phyloP scores from a whole-genome alignment of 2,797 vertebrate genomes.

The Garrulus glandarius region DNA sequence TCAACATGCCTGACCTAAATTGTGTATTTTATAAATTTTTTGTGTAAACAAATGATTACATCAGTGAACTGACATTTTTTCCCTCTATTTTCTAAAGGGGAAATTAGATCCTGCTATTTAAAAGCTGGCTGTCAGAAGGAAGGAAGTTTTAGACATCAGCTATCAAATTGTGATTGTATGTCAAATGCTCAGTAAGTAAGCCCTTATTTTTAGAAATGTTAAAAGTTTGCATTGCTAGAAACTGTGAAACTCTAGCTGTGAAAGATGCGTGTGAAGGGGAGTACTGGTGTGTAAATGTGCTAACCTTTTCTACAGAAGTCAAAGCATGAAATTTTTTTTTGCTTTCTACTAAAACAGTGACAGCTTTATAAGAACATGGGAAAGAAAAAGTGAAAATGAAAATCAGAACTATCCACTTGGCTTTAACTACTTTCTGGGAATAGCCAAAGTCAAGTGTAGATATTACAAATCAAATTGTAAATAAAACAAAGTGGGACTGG shows the following conservation, averaged over 20 bases:
- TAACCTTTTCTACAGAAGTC: not conserved
- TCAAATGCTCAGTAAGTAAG: conserved; percentile 75
- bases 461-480: not conserved
- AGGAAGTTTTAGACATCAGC: conserved; percentile 56
- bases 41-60: not conserved
- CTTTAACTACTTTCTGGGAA: not conserved
- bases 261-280: not conserved
- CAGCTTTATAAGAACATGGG: not conserved
- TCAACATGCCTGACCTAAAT: not conserved
- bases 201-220: not conserved
- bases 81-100: conserved; percentile 62
- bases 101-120: conserved; percentile 77
- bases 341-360: not conserved
- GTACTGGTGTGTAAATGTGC: not conserved
- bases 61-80: not conserved
- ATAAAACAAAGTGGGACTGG: not conserved
- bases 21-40: not conserved
- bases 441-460: not conserved
- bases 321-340: not conserved
- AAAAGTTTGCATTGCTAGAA: not conserved
- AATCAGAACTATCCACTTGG: not conserved
- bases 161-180: conserved; percentile 54
- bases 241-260: not conserved
- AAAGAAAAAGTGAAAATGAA: not conserved
- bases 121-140: conserved; percentile 77